A percentile compares a stretch with the other conserved stretches of the same genome.
These are phyloP conservation scores for Limanda limanda DNA, from an alignment of 2,113 vertebrate species.

Conservation along the genomic window DNA sequence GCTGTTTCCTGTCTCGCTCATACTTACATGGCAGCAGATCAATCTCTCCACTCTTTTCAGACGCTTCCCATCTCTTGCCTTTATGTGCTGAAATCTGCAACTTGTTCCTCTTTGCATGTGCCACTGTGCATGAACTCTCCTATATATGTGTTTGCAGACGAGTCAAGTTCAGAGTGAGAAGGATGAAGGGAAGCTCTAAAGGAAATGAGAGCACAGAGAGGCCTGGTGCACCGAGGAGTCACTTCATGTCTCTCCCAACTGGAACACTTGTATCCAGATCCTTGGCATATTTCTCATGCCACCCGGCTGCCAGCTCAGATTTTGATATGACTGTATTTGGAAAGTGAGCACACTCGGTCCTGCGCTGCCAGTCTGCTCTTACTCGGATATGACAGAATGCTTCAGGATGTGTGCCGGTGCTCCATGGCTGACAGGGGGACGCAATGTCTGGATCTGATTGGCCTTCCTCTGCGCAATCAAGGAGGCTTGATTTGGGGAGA, in stretches of 20 bases:
- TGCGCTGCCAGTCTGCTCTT: slow-evolving; percentile 51
- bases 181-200: slow-evolving; percentile 27
- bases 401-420: slow-evolving; percentile 39
- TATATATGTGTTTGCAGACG: neutral
- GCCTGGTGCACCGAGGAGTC: slow-evolving; percentile 24
- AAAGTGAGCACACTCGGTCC: slow-evolving; percentile 33
- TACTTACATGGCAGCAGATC: slow-evolving; percentile 61
- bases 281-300: slow-evolving; percentile 62
- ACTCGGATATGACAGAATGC: slow-evolving; percentile 46
- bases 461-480: slow-evolving; percentile 68
- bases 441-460: slow-evolving; percentile 66
- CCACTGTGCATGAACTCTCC: slow-evolving; percentile 29
- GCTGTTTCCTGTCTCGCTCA: slow-evolving; percentile 53
- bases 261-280: slow-evolving; percentile 54
- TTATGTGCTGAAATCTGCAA: slow-evolving; percentile 39
- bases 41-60: slow-evolving; percentile 28
- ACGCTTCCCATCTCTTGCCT: slow-evolving; percentile 23
- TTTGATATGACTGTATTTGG: slow-evolving; percentile 62
- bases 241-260: slow-evolving; percentile 56
- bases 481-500: slow-evolving; percentile 35
- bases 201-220: slow-evolving; percentile 25
- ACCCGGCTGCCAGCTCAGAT: slow-evolving; percentile 54
- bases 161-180: slow-evolving; percentile 14
- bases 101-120: slow-evolving; percentile 49
- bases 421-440: slow-evolving; percentile 23